A percentile compares a stretch with the other conserved stretches of the same genome.
These are phyloP conservation scores for Drosophila lacteicornis DNA, from an alignment of 1,140 invertebrate genomes.

Conservation along the genomic window DNA sequence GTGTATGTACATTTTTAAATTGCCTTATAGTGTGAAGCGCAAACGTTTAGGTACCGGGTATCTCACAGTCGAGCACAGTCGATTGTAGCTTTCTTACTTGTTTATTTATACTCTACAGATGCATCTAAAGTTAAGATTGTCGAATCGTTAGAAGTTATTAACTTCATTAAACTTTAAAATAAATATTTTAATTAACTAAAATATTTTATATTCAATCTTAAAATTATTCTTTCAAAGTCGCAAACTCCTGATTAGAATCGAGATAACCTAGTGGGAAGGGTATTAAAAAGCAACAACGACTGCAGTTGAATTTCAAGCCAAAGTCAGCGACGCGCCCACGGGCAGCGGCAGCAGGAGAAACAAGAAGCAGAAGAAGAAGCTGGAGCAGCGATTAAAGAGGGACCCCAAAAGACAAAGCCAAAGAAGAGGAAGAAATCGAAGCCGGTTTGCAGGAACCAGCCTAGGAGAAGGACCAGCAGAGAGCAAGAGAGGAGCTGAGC, in stretches of 20 bases:
- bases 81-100: no score
- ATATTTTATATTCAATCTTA: no score
- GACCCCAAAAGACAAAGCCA: constrained; percentile 22
- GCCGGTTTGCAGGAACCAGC: constrained; percentile 78
- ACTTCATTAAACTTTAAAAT: no score
- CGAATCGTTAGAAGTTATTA: no score
- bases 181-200: no score
- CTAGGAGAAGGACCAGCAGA: constrained; percentile 22
- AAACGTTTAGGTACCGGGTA: no score
- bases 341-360: constrained; percentile 35
- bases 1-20: no score
- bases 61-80: no score
- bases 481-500: neutral
- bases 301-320: constrained; percentile 47
- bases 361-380: constrained; percentile 13
- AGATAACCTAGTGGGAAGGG: neutral
- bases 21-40: no score
- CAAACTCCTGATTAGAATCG: neutral
- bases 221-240: no score
- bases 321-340: constrained; percentile 71
- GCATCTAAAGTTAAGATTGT: neutral
- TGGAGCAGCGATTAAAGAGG: constrained; percentile 38
- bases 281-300: constrained; percentile 20
- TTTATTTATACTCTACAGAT: neutral
- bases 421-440: constrained; percentile 28